These are phyloP conservation scores for Gallinago undulata DNA, from an alignment of 2,113 vertebrate genomes.

Conservation along the genomic window DNA sequence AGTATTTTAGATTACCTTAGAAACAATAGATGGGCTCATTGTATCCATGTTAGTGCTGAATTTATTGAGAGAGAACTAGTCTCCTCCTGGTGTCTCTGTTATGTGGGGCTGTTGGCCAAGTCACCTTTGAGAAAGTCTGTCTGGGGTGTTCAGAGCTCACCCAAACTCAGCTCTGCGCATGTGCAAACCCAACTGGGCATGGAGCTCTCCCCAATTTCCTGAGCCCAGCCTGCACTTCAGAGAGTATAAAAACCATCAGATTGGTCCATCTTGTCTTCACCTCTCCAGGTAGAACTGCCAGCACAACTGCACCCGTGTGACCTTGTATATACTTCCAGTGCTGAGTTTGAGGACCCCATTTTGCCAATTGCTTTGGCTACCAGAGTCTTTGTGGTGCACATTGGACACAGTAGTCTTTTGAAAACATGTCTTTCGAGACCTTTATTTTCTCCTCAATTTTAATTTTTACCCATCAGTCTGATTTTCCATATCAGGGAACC, in stretches of 20 bases:
- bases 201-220: background rate
- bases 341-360: background rate
- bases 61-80: background rate
- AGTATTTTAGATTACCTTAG: background rate
- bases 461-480: background rate
- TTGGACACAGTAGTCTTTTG: background rate
- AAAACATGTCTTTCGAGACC: background rate
- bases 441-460: background rate
- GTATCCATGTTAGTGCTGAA: background rate
- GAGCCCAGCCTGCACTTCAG: background rate
- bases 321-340: background rate
- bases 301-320: accelerated
- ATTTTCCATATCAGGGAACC: background rate
- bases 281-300: background rate
- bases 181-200: background rate
- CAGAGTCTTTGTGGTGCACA: background rate
- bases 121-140: background rate
- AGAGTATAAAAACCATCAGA: background rate
- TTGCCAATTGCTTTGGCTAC: background rate
- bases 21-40: background rate
- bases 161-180: background rate
- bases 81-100: background rate
- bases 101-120: background rate
- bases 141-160: background rate
- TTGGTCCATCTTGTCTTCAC: background rate